Conservation (phyloP, 2,113 vertebrate species). For the Rhinichthys klamathensis region DNA sequence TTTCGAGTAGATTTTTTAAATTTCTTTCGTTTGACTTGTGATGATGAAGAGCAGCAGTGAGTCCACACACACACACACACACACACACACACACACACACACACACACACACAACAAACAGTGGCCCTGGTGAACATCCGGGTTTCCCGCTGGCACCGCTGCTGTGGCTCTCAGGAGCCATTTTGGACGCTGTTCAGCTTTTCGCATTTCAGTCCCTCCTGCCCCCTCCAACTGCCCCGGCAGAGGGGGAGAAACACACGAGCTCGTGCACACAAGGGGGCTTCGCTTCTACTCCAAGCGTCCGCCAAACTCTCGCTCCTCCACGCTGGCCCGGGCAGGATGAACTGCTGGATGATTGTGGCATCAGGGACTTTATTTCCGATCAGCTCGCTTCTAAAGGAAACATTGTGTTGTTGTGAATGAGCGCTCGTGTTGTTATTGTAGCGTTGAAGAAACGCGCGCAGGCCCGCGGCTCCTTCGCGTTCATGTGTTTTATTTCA, state of each 20-base stretch:
- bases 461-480: conserved; percentile 5
- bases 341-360: background rate
- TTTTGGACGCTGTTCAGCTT: conserved; percentile 84
- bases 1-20: background rate
- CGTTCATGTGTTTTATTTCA: conserved; percentile 60
- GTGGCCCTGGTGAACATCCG: conserved; percentile 89
- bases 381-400: background rate
- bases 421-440: conserved; percentile 17
- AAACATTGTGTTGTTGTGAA: background rate
- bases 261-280: background rate
- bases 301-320: background rate
- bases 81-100: background rate
- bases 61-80: background rate
- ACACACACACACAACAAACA: background rate
- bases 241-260: background rate
- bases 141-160: conserved; percentile 82
- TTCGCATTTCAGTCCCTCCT: conserved; percentile 72
- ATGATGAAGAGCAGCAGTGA: background rate
- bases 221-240: conserved; percentile 67
- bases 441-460: conserved; percentile 7
- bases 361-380: background rate
- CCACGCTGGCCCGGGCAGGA: background rate
- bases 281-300: conserved; percentile 1
- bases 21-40: background rate
- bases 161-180: conserved; percentile 80